A percentile compares a stretch with the other conserved stretches of the same genome.
Conservation (phyloP, 2,888 invertebrate species). For the Lagria hirta region DNA sequence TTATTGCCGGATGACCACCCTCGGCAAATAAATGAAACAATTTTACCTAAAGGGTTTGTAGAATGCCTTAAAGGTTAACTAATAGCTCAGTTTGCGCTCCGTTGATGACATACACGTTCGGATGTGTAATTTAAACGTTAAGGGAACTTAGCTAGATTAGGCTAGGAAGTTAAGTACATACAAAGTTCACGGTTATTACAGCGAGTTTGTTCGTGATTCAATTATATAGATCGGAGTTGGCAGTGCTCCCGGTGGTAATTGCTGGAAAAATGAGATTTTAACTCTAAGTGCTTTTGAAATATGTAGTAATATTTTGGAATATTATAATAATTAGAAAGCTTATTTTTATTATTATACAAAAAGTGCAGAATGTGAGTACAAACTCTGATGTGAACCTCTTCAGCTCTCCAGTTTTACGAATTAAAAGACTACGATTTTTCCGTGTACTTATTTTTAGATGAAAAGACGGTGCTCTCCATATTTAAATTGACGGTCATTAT, state of each 20-base stretch:
- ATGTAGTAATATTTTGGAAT: no score
- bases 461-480: no score
- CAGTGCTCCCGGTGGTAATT: slow-evolving; percentile 9
- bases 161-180: slow-evolving; percentile 26
- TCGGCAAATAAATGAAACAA: slow-evolving; percentile 40
- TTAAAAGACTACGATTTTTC: no score
- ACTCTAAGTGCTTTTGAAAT: no score
- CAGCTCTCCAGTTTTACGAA: no score
- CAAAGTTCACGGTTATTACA: slow-evolving; percentile 27
- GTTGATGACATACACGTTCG: slow-evolving; percentile 27
- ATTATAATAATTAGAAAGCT: no score
- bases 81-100: slow-evolving; percentile 30
- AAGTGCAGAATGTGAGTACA: no score
- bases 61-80: slow-evolving; percentile 28
- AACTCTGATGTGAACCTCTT: no score
- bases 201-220: slow-evolving; percentile 27
- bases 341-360: no score
- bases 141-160: no score
- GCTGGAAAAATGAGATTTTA: slow-evolving; percentile 14
- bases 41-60: slow-evolving; percentile 29
- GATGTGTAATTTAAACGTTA: slow-evolving; percentile 29
- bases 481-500: no score
- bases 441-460: no score
- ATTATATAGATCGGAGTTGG: slow-evolving; percentile 19
- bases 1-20: slow-evolving; percentile 44